A percentile compares a stretch with the other conserved stretches of the same genome.
Evolutionary conservation across 2,113 vertebrate species (phyloP).

Genomic region (Rhynchopsitta pachyrhyncha): DNA sequence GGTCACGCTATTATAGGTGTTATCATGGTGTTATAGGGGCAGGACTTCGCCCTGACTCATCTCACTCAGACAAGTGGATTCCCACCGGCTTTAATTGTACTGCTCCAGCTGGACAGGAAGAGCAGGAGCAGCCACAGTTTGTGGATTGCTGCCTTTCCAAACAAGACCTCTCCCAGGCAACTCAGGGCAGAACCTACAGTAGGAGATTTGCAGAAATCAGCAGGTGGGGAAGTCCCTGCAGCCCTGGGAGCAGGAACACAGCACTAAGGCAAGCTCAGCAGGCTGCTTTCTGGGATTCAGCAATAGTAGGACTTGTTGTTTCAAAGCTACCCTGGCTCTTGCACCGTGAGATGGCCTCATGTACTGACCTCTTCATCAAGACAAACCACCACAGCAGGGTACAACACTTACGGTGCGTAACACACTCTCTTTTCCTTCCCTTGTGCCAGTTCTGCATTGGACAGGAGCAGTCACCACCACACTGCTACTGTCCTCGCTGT

Average conservation of each 20-base stretch:
- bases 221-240: rapidly evolving
- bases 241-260: no score
- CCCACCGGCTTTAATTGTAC: background rate
- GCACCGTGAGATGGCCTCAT: background rate
- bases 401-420: background rate
- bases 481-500: no score
- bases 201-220: background rate
- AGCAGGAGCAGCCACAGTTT: background rate
- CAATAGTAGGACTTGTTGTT: background rate
- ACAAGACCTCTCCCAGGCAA: rapidly evolving
- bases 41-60: background rate
- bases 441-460: background rate
- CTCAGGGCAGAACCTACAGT: no score
- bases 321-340: background rate
- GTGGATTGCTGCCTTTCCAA: background rate
- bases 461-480: background rate
- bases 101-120: background rate
- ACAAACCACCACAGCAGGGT: background rate
- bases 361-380: rapidly evolving
- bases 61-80: background rate
- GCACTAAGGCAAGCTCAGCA: no score
- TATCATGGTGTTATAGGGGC: background rate
- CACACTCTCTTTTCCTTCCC: background rate
- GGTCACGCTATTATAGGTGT: background rate
- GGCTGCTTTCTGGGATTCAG: background rate